Evolutionary conservation across 2,888 invertebrate genomes (phyloP).

Genomic region (Lithophane ornitopus): DNA sequence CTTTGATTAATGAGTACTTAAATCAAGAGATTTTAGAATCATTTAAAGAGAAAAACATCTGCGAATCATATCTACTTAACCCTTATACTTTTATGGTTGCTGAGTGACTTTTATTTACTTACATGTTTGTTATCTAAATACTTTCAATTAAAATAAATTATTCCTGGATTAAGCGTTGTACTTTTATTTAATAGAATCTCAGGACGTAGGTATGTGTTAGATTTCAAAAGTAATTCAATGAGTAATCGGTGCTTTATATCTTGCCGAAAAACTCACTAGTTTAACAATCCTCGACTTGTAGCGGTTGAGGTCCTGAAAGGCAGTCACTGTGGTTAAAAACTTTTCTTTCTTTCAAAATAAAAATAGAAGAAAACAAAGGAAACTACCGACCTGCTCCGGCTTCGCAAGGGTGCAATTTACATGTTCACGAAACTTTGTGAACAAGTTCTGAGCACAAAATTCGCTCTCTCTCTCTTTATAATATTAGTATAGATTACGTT

Average conservation of each 20-base stretch:
- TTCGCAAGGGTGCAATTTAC: too few species aligned
- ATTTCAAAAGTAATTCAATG: constrained; percentile 39
- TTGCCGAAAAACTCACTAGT: too few species aligned
- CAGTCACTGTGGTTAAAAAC: neutral
- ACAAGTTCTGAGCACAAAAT: too few species aligned
- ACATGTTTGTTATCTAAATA: neutral
- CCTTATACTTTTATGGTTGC: constrained; percentile 32
- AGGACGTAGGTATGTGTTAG: neutral
- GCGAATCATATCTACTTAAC: constrained; percentile 65
- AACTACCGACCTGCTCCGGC: too few species aligned
- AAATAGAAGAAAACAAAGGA: too few species aligned
- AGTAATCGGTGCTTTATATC: constrained; percentile 49
- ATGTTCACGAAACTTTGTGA: too few species aligned
- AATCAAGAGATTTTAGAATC: constrained; percentile 61
- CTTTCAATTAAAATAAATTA: constrained; percentile 28
- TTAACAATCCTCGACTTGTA: too few species aligned
- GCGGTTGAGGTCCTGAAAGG: too few species aligned
- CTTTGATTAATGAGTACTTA: constrained; percentile 72
- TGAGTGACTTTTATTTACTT: neutral
- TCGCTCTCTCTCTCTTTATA: too few species aligned
- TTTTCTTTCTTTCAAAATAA: too few species aligned
- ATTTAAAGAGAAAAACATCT: constrained; percentile 71
- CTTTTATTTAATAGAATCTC: constrained; percentile 11
- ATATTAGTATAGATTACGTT: too few species aligned
- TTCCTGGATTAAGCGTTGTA: neutral